Evolutionary conservation across 1,140 invertebrate genomes (phyloP).

Genomic region (Acyrthosiphon pisum): DNA sequence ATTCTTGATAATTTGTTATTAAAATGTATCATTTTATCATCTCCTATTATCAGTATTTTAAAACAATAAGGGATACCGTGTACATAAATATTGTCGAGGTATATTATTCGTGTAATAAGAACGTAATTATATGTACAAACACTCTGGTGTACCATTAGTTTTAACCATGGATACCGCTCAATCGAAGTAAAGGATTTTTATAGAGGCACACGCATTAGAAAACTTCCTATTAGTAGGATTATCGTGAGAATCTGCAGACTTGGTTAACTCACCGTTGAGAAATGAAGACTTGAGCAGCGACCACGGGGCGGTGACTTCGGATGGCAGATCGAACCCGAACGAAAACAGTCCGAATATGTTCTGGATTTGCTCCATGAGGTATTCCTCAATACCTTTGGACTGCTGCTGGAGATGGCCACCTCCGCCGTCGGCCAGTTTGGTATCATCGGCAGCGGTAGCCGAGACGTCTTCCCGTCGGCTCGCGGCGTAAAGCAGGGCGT

Average conservation of each 20-base stretch:
- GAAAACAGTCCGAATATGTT: constrained; percentile 30
- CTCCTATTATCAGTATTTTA: background rate
- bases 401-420: background rate
- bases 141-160: no score
- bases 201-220: no score
- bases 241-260: background rate
- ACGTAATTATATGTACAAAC: no score
- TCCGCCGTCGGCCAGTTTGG: background rate
- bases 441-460: no score
- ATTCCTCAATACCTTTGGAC: constrained; percentile 38
- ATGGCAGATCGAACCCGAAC: constrained; percentile 10
- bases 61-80: background rate
- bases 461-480: background rate
- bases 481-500: background rate
- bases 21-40: no score
- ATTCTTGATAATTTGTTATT: no score
- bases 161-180: background rate
- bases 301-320: constrained; percentile 18
- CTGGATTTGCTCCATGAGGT: background rate
- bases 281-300: constrained; percentile 7
- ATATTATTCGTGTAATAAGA: background rate
- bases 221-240: background rate
- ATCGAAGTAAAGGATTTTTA: background rate
- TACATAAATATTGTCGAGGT: no score
- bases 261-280: background rate